Conservation (phyloP, 2,113 vertebrate genomes). For the Ammodytes dubius region DNA sequence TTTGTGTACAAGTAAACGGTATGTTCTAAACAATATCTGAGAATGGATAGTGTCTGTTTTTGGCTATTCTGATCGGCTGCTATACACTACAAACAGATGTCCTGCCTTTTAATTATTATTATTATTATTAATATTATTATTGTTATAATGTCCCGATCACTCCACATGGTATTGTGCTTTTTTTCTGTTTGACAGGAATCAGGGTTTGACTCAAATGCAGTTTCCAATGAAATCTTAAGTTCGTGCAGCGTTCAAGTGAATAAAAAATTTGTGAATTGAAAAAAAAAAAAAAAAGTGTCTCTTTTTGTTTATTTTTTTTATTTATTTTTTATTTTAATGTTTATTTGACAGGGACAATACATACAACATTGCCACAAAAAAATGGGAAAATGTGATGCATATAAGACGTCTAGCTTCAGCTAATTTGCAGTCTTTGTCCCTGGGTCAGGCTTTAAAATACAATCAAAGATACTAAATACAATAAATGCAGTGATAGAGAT, state of each 20-base stretch:
- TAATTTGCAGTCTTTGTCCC: too few relatives aligned
- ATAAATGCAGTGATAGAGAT: too few relatives aligned
- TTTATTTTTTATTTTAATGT: too few relatives aligned
- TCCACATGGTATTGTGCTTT: conserved; percentile 58
- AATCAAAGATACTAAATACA: too few relatives aligned
- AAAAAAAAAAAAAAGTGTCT: conserved; percentile 6
- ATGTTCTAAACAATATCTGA: conserved; percentile 63
- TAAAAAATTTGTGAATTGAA: conserved; percentile 79
- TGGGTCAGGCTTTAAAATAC: too few relatives aligned
- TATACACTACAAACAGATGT: conserved; percentile 55
- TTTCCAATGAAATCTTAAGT: conserved; percentile 68
- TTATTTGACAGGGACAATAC: too few relatives aligned
- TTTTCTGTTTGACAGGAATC: conserved; percentile 79
- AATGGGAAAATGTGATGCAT: too few relatives aligned
- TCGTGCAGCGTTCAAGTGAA: conserved; percentile 80
- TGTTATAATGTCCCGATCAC: conserved; percentile 22
- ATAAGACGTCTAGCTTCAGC: too few relatives aligned
- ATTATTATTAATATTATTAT: too few relatives aligned
- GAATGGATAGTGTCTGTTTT: conserved; percentile 43
- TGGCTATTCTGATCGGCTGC: conserved; percentile 61
- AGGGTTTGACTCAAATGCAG: conserved; percentile 76
- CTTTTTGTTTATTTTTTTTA: too few relatives aligned
- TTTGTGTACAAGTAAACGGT: conserved; percentile 65
- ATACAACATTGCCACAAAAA: too few relatives aligned
- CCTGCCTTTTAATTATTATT: conserved; percentile 58